Conservation (phyloP, 2,797 vertebrate genomes). For the Clamator glandarius region DNA sequence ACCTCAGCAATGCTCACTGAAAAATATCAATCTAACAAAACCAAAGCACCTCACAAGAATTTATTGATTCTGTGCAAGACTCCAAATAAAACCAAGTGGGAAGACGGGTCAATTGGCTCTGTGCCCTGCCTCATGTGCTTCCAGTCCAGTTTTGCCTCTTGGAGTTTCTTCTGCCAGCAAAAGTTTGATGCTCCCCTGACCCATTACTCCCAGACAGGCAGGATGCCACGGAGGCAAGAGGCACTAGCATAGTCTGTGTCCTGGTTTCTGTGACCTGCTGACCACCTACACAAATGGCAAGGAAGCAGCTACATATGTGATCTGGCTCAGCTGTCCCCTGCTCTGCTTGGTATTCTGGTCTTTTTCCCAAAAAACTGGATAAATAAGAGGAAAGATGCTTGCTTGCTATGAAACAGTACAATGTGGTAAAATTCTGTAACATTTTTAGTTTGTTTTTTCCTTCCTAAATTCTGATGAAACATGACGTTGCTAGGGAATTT, state of each 20-base stretch:
- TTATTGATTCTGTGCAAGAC: background rate
- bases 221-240: background rate
- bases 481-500: background rate
- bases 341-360: background rate
- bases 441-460: background rate
- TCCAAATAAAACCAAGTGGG: background rate
- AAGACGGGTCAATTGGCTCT: background rate
- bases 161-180: background rate
- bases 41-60: background rate
- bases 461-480: background rate
- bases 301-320: fast-evolving
- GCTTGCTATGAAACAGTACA: background rate
- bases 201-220: fast-evolving
- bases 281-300: no score
- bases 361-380: background rate
- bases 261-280: fast-evolving
- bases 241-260: fast-evolving
- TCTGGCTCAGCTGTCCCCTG: background rate
- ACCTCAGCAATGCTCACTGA: background rate
- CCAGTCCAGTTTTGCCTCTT: background rate
- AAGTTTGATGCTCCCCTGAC: background rate
- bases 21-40: background rate
- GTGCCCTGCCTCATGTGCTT: background rate
- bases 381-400: background rate
- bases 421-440: background rate